Evolutionary conservation across 2,113 vertebrate species (phyloP).

Genomic region (Ceratotherium simum): DNA sequence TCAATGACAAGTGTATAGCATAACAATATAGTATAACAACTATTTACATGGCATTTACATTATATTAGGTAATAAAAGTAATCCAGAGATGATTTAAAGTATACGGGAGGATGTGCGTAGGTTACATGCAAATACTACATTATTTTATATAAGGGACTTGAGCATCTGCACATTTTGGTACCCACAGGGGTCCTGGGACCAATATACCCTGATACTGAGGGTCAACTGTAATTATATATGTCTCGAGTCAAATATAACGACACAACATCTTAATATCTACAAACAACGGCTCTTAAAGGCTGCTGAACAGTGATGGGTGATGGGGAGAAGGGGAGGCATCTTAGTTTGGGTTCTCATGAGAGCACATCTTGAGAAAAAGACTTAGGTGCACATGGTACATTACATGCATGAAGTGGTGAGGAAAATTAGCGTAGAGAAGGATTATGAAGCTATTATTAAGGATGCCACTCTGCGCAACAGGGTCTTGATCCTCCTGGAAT

Average conservation of each 20-base stretch:
- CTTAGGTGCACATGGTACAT: background rate
- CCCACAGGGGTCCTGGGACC: no score
- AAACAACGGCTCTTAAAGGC: background rate
- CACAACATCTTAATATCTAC: background rate
- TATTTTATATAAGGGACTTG: no score
- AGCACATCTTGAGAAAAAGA: background rate
- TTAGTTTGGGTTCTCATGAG: background rate
- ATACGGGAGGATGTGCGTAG: no score
- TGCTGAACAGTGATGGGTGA: background rate
- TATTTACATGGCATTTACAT: no score
- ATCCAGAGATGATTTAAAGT: no score
- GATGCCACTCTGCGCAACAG: background rate
- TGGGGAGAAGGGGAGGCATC: no score
- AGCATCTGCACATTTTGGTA: no score
- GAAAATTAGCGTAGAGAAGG: background rate
- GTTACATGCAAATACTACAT: no score
- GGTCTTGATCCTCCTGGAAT: background rate
- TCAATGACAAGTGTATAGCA: no score
- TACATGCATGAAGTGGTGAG: background rate
- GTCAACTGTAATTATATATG: background rate
- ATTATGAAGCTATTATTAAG: background rate
- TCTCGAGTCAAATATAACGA: background rate
- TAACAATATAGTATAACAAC: no score
- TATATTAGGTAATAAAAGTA: no score
- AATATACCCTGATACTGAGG: no score